Evolutionary conservation across 1,140 invertebrate genomes (phyloP).

Genomic region (Homalodisca vitripennis): DNA sequence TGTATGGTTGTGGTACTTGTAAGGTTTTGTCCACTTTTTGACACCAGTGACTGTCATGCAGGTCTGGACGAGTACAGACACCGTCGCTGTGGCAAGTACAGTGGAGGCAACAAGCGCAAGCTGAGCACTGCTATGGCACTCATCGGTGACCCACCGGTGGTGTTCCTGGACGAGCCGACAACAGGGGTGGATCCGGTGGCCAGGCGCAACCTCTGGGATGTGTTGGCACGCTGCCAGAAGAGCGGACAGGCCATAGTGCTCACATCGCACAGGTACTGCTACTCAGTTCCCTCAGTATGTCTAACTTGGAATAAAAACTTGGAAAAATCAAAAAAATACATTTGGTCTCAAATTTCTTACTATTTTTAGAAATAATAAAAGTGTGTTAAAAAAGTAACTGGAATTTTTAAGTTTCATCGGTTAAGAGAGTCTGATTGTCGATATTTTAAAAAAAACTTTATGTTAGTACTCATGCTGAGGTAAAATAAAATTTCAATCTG

Average conservation of each 20-base stretch:
- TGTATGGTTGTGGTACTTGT: too few relatives aligned
- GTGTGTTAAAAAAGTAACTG: too few relatives aligned
- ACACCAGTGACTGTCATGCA: too few relatives aligned
- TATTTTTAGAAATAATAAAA: too few relatives aligned
- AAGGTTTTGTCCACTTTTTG: too few relatives aligned
- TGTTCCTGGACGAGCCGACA: conserved; percentile 86
- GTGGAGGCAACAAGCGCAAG: conserved; percentile 94
- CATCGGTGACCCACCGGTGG: conserved; percentile 81
- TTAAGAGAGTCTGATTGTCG: too few relatives aligned
- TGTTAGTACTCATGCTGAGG: too few relatives aligned
- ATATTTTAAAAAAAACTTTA: too few relatives aligned
- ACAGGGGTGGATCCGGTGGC: conserved; percentile 80
- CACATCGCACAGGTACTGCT: conserved; percentile 63
- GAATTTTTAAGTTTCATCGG: too few relatives aligned
- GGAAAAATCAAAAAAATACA: background rate
- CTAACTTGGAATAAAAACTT: background rate
- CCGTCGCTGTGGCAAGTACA: conserved; percentile 47
- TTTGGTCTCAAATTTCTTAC: too few relatives aligned
- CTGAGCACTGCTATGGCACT: conserved; percentile 91
- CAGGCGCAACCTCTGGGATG: conserved; percentile 71
- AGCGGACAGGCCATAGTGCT: conserved; percentile 67
- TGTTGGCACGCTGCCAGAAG: conserved; percentile 62
- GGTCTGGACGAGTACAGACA: conserved; percentile 38
- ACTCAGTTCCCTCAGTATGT: background rate
- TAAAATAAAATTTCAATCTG: too few relatives aligned